These are phyloP conservation scores for Istiophorus platypterus DNA, from an alignment of 2,113 vertebrate species.

Conservation along the genomic window DNA sequence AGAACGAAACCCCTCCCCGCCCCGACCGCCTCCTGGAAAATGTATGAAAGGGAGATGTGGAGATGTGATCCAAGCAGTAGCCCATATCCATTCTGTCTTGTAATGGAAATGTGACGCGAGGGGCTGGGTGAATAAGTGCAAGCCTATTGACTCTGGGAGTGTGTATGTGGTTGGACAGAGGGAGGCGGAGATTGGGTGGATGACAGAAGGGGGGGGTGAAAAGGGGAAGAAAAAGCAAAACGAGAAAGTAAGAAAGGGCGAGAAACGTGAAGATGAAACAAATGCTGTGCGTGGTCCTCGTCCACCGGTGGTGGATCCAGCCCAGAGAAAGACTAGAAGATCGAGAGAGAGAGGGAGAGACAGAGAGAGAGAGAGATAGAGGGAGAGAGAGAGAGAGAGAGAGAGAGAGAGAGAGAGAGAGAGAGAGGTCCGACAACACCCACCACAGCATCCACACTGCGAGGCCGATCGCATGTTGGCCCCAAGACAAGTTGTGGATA, in stretches of 20 bases:
- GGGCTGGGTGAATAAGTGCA: slow-evolving; percentile 24
- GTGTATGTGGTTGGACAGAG: slow-evolving; percentile 30
- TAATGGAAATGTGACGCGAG: slow-evolving; percentile 71
- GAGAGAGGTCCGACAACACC: slow-evolving; percentile 16
- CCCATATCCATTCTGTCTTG: slow-evolving; percentile 69
- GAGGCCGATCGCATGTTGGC: slow-evolving; percentile 38
- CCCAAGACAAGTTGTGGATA: slow-evolving; percentile 35
- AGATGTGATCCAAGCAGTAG: slow-evolving; percentile 68
- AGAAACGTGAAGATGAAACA: slow-evolving; percentile 16
- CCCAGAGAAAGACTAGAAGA: too few species aligned
- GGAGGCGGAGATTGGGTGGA: not conserved
- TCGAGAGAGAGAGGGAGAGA: not conserved
- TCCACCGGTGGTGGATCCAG: slow-evolving; percentile 26
- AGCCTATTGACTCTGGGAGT: slow-evolving; percentile 45
- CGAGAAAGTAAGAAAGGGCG: not conserved
- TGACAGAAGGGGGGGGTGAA: slow-evolving; percentile 2
- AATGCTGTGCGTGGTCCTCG: not conserved
- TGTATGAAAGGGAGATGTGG: slow-evolving; percentile 68
- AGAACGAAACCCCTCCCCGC: slow-evolving; percentile 41
- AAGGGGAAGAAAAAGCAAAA: not conserved
- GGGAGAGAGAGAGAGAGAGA: not conserved
- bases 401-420: not conserved
- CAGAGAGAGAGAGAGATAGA: not conserved
- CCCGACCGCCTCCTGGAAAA: slow-evolving; percentile 60
- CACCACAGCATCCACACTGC: slow-evolving; percentile 25